phyloP scores from a whole-genome alignment of 2,888 invertebrate species.

The Hirtodrosophila trivittata region DNA sequence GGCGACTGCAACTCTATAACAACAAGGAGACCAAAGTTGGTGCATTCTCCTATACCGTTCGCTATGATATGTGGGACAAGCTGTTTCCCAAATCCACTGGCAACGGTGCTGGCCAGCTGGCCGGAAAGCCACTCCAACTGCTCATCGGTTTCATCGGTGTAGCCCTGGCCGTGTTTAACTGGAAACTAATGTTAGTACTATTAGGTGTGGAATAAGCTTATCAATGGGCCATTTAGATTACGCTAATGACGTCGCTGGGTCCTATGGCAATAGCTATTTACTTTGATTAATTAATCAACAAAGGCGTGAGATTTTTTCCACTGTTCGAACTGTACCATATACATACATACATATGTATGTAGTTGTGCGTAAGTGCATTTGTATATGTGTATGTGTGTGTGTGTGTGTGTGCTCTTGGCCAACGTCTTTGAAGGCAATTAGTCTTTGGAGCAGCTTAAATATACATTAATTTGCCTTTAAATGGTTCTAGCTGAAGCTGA shows the following conservation, averaged over 20 bases:
- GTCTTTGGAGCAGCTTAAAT: slow-evolving; percentile 77
- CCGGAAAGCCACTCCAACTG: slow-evolving; percentile 10
- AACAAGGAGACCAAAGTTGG: slow-evolving; percentile 41
- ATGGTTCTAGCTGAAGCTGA: slow-evolving; percentile 27
- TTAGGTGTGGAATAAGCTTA: slow-evolving; percentile 77
- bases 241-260: slow-evolving; percentile 67
- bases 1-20: slow-evolving; percentile 57
- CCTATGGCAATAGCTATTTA: slow-evolving; percentile 58
- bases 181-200: slow-evolving; percentile 67
- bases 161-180: slow-evolving; percentile 25
- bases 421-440: slow-evolving; percentile 69
- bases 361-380: slow-evolving; percentile 9
- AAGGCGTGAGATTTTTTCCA: slow-evolving; percentile 71
- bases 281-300: slow-evolving; percentile 81
- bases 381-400: slow-evolving; percentile 14
- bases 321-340: slow-evolving; percentile 8
- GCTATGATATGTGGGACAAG: slow-evolving; percentile 71
- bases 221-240: slow-evolving; percentile 80
- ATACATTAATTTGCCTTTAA: slow-evolving; percentile 77
- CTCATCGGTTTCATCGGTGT: slow-evolving; percentile 21
- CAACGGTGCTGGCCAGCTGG: slow-evolving; percentile 13
- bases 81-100: slow-evolving; percentile 57
- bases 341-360: slow-evolving; percentile 1
- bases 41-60: slow-evolving; percentile 39
- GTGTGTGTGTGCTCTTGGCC: slow-evolving; percentile 15